Conservation (phyloP, 2,888 invertebrate species). For the Hyppa rectilinea region DNA sequence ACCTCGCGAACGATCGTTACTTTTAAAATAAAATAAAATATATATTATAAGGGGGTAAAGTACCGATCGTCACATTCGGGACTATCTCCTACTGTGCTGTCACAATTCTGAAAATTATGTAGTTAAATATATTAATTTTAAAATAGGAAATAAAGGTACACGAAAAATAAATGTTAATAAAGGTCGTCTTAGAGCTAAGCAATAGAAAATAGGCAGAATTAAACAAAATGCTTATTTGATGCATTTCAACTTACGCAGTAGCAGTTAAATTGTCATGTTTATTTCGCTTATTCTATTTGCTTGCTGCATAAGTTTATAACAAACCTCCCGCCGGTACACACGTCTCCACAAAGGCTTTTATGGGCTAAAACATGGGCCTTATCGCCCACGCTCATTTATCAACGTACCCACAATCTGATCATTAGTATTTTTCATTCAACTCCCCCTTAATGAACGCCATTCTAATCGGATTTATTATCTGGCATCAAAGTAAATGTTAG, state of each 20-base stretch:
- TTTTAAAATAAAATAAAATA: conserved; percentile 66
- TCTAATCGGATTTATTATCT: conserved; percentile 54
- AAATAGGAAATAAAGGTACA: conserved; percentile 62
- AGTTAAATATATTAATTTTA: conserved; percentile 61
- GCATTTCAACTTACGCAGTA: conserved; percentile 51
- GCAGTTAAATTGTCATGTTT: conserved; percentile 37
- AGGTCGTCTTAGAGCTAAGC: conserved; percentile 54
- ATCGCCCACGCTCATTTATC: conserved; percentile 55
- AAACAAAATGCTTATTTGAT: conserved; percentile 58
- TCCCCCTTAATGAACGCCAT: conserved; percentile 46
- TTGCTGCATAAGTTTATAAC: conserved; percentile 40
- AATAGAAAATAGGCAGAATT: conserved; percentile 49
- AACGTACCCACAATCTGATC: conserved; percentile 50
- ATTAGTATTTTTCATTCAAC: conserved; percentile 61
- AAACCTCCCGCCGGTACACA: conserved; percentile 45
- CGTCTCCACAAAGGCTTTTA: conserved; percentile 47
- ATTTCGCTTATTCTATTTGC: conserved; percentile 33
- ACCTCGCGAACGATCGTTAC: conserved; percentile 85
- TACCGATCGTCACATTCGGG: conserved; percentile 86
- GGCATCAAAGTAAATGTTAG: conserved; percentile 45
- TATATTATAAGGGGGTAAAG: conserved; percentile 69
- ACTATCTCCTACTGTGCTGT: conserved; percentile 88
- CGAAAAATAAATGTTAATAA: conserved; percentile 49
- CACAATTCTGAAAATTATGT: conserved; percentile 81
- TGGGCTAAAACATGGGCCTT: conserved; percentile 37